Conservation (phyloP, 2,113 vertebrate genomes). For the Brevimyrus niger region DNA sequence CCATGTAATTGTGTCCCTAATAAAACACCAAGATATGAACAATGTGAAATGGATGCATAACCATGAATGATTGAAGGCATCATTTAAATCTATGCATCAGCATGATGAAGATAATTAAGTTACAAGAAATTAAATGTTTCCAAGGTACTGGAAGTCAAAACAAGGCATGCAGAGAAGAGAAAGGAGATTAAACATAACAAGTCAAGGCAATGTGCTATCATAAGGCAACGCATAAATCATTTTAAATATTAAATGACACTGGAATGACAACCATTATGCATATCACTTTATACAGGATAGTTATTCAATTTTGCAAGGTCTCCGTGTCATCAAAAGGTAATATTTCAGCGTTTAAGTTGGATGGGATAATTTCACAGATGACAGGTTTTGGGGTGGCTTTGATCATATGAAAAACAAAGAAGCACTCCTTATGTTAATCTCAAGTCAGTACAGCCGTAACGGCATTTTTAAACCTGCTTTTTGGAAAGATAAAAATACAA, state of each 20-base stretch:
- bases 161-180: not conserved
- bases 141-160: not conserved
- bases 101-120: not conserved
- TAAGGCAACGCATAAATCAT: not conserved
- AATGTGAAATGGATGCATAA: not conserved
- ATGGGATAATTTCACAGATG: slow-evolving; percentile 12
- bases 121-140: not conserved
- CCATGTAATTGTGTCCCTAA: not conserved
- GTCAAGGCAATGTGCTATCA: not conserved
- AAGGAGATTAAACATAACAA: not conserved
- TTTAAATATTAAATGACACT: not conserved
- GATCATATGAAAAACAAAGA: not conserved
- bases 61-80: not conserved
- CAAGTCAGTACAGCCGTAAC: not conserved
- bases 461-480: not conserved
- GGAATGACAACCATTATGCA: not conserved
- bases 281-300: not conserved
- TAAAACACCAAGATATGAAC: not conserved
- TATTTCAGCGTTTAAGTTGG: not conserved
- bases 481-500: not conserved
- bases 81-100: not conserved
- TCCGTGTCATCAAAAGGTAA: not conserved
- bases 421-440: not conserved
- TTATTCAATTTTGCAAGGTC: not conserved
- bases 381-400: not conserved